Evolutionary conservation across 2,888 invertebrate genomes (phyloP), one percentile per base, ranked within the genome.

Genomic region (Agrochola macilenta): DNA sequence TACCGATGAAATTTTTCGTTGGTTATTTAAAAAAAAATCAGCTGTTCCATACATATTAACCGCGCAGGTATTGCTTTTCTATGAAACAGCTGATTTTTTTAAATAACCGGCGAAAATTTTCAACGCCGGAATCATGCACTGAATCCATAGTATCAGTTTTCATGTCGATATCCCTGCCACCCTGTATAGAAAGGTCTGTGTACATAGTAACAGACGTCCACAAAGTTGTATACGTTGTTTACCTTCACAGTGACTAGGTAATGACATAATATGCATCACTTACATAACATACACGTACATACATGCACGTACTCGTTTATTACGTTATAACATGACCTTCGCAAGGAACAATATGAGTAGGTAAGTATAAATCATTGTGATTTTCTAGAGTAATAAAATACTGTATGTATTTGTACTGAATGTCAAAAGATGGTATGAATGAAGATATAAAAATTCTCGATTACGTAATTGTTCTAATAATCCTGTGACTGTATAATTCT

Each of bases 201-300:
- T 12, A 79, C 70, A 69, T 4, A 30, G 57, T 35, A 11, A 23
- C 8, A 68, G 52, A 52, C 26, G 8, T 63, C 43, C 23, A 52
- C 60, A 66, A 82, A 58, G 63, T 61, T 74, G 26, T 26, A 61
- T 70, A 66, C 1, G 14, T 3, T 57, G 61, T 74, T 82, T 57
- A 61, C 75, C 84, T 82, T 82, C 65, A 74, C 43, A 79, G 35
- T 46, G 57, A 64, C 57, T 78, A 68, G 14, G 23, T 52, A 64
- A 83, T 64, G 43, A 57, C 61, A 79, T 72, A 79, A 63, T 68
- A 43, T 52, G 61, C 84, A 83, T 52, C 52, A n/a, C n/a, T n/a
- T 8, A 20, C 7, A 17, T 17, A 30, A 30, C 8, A 52, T 57
- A 46, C 12, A n/a, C 20, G 17, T 26, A 75, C 35, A 39, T 26